Evolutionary conservation across 1,140 invertebrate species (phyloP).

Genomic region (Aphelenchoides besseyi): DNA sequence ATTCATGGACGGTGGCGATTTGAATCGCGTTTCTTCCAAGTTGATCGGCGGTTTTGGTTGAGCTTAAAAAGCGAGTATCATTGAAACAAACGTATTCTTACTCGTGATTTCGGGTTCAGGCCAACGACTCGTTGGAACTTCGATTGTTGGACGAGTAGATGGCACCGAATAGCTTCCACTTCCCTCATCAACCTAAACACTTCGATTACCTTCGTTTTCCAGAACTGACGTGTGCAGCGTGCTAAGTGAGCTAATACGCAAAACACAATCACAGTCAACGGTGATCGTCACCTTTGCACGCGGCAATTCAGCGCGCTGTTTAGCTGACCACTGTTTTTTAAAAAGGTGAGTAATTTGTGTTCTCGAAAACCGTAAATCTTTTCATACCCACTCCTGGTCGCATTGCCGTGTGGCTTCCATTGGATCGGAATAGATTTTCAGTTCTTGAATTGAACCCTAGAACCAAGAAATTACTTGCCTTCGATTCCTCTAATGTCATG

Average conservation of each 20-base stretch:
- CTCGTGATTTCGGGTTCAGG: background rate
- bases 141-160: background rate
- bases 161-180: background rate
- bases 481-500: background rate
- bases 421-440: constrained; percentile 72
- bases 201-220: background rate
- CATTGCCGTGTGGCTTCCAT: constrained; percentile 72
- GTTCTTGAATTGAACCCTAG: constrained; percentile 74
- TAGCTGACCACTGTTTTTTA: constrained; percentile 10
- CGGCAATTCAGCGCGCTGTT: constrained; percentile 7
- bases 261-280: no score
- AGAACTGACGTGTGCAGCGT: no score
- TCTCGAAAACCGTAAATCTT: no score
- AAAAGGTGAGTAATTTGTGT: background rate
- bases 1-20: background rate
- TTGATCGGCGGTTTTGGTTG: background rate
- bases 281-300: no score
- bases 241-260: no score
- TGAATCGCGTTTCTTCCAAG: background rate
- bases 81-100: background rate
- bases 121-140: background rate
- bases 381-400: constrained; percentile 62
- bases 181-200: background rate
- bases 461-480: constrained; percentile 52
- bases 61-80: background rate